Evolutionary conservation across 2,888 invertebrate species (phyloP).

Genomic region (Lycaena phlaeas): DNA sequence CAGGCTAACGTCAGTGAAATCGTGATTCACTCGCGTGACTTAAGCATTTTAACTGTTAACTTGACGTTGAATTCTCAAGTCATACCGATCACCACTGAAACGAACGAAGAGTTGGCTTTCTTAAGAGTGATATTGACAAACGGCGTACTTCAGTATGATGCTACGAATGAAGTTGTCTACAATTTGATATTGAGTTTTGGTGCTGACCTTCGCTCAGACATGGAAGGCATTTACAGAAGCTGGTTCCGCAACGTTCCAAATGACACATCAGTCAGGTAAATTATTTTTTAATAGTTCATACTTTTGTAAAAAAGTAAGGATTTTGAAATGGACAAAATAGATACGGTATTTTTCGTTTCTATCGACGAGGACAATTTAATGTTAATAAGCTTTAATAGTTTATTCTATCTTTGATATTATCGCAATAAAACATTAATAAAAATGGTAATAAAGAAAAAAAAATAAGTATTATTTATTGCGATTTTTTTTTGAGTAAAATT

Average conservation of each 20-base stretch:
- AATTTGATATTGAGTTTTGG: conserved; percentile 75
- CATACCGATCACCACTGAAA: not conserved
- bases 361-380: too few relatives aligned
- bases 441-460: too few relatives aligned
- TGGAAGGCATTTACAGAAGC: conserved; percentile 87
- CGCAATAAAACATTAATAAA: too few relatives aligned
- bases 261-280: conserved; percentile 67
- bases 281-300: not conserved
- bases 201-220: conserved; percentile 79
- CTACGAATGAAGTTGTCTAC: conserved; percentile 52
- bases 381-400: too few relatives aligned
- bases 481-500: too few relatives aligned
- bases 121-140: not conserved
- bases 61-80: not conserved
- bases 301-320: not conserved
- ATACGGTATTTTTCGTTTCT: not conserved
- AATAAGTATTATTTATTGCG: too few relatives aligned
- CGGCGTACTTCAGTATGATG: not conserved
- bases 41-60: conserved; percentile 33
- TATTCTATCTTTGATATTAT: too few relatives aligned
- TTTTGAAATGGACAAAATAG: too few relatives aligned
- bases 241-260: conserved; percentile 72
- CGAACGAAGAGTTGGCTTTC: conserved; percentile 3
- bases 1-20: conserved; percentile 32
- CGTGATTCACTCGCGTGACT: conserved; percentile 49